Evolutionary conservation across 1,140 invertebrate species (phyloP), one percentile per base, ranked within the genome.

Genomic region (Drosophila murphyi): DNA sequence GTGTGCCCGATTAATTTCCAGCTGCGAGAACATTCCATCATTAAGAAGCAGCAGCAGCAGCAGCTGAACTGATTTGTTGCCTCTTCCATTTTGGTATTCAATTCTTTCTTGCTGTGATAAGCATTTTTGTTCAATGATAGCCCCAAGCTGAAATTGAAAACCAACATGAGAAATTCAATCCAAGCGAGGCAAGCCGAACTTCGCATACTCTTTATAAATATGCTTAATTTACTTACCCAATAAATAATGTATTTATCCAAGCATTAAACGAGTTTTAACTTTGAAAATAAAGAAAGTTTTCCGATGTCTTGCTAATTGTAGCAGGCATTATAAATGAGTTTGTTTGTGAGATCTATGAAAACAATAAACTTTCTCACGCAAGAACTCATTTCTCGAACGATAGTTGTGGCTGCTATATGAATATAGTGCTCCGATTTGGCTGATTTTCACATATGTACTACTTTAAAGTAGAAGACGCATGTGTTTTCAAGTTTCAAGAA

Each of bases 11-110:
- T 78, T 88, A 62, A 85, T 75, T 89, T 85, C 85, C 85, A 89
- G 85, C 85, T 78, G 85, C 85, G 85, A 89, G 85, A 89, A 88
- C 85, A 88, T 89, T 88, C 85, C 73, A 63, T 31, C 31, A 20
- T 20, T 20, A 20, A 20, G 20, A 20, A 20, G 48, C 37, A 43
- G 50, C 20, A 60, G 48, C 64, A 64, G 52, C 32, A 59, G 35
- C 8, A 55, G 56, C 83, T 83, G 80, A 89, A 89, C 78, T 70
- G 41, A 72, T 75, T 77, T 56, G 39, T 59, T 52, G 28, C 28
- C 59, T 6, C 43, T 51, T 32, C 28, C 7, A 59, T 57, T 61
- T 35, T 56, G 63, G 54, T 75, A 47, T 55, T 47, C 43, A 35
- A 34, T 82, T 59, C 29, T 43, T 63, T 41, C 54, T 79, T 76